These are phyloP conservation scores for Gouania willdenowi DNA, from an alignment of 2,797 vertebrate species.

Conservation along the genomic window DNA sequence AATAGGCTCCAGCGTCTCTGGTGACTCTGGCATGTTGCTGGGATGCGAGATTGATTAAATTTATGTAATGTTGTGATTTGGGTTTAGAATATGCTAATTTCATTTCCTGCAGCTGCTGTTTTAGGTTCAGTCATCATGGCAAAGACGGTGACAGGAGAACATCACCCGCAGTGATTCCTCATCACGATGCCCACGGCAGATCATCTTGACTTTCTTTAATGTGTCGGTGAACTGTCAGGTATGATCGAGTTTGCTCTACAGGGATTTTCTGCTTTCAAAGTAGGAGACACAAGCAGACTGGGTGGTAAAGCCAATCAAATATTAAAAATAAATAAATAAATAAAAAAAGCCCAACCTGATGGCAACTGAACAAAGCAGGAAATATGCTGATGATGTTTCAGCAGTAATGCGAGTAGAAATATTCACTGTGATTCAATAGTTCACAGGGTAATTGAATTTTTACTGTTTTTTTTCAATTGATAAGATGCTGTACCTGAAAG, in stretches of 20 bases:
- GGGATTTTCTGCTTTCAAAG: neutral
- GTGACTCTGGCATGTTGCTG: neutral
- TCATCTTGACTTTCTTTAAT: neutral
- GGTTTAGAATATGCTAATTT: too few species aligned
- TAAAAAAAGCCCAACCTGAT: neutral
- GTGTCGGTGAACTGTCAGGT: neutral
- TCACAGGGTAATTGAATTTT: too few species aligned
- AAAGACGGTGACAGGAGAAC: neutral
- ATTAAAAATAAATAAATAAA: too few species aligned
- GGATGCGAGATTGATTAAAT: neutral
- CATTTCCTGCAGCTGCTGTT: neutral
- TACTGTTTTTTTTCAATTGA: too few species aligned
- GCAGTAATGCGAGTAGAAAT: too few species aligned
- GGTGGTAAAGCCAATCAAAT: neutral
- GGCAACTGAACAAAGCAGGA: neutral
- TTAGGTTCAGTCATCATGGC: neutral
- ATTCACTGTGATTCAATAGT: too few species aligned
- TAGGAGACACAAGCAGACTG: neutral
- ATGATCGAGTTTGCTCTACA: neutral
- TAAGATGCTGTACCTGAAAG: too few species aligned
- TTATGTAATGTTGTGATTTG: too few species aligned
- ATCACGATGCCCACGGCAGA: neutral
- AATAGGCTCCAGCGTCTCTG: too few species aligned
- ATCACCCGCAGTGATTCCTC: neutral
- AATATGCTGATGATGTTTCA: neutral